Base-by-base conservation (phyloP, 1,140 invertebrate genomes). In the Manduca sexta region DNA sequence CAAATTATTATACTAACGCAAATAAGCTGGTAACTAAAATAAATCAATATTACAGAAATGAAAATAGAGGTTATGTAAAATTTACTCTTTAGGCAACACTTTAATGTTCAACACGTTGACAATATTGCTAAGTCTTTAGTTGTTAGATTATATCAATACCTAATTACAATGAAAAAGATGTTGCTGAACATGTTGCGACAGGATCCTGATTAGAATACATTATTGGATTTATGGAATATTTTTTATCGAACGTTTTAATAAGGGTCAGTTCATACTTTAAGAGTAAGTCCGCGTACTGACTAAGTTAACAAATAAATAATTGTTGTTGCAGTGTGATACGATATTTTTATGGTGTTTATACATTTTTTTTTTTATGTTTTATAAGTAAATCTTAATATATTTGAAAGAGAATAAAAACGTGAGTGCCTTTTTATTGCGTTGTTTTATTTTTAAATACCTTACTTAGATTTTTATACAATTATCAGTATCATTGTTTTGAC, bases 331-430 rank as follows among this genome's bases (percentile, higher is more conserved):
- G 67, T 79, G 73, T 76, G 73, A 79, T 76, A 74, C 62, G 64
- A 74, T 76, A 69, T 69, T 72, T 66, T 74, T 73, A 41, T 52
- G 56, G 69, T 62, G 54, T 72, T 64, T 76, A 70, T 75, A 69
- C 56, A 55, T 59, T 68, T 74, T 69, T 59, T 68, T 74, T 69
- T 72, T 65, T 70, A 72, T 68, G 50, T 74, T 77, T 65, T 69
- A 68, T 66, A 63, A 72, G 53, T 60, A 66, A 69, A 75, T 71
- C 62, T 76, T 79, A 79, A 79, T 76, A 80, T 80, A 80, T 80
- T 73, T 52, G 65, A 50, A 62, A 59, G 57, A 60, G 74, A 75
- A 42, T 29, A 30, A 30, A 43, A 73, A 72, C 60, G 51, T 65
- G 70, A 82, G 69, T 78, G 74, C 65, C 71, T 77, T 74, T 68